These are phyloP conservation scores for Anagrus nilaparvatae DNA, from an alignment of 1,140 invertebrate species.

Conservation along the genomic window DNA sequence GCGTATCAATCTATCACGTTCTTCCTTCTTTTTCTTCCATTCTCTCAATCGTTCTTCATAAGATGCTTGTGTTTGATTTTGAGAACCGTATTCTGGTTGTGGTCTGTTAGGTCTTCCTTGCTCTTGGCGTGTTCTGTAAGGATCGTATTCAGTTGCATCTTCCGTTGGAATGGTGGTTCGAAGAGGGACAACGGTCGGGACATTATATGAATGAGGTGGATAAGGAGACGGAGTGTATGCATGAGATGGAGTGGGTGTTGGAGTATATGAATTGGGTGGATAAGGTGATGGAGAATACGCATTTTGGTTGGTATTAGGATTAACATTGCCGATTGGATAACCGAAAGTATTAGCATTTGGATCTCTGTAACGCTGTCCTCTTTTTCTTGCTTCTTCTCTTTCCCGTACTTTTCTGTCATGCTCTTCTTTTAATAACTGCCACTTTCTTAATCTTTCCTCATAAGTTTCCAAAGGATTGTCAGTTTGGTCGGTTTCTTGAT, in stretches of 20 bases:
- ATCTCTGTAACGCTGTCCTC: too few relatives aligned
- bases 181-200: too few relatives aligned
- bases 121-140: not conserved
- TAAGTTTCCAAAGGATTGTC: not conserved
- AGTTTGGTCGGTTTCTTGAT: not conserved
- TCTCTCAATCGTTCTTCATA: not conserved
- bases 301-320: too few relatives aligned
- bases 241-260: too few relatives aligned
- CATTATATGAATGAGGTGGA: too few relatives aligned
- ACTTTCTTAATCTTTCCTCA: constrained; percentile 1
- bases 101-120: not conserved
- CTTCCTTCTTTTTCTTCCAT: not conserved
- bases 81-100: too few relatives aligned
- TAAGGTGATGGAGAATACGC: too few relatives aligned
- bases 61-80: not conserved
- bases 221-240: too few relatives aligned
- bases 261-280: too few relatives aligned
- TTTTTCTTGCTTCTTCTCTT: not conserved
- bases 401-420: constrained; percentile 1
- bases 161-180: not conserved
- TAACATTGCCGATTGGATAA: too few relatives aligned
- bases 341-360: too few relatives aligned
- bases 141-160: not conserved
- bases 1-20: not conserved
- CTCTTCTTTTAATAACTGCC: constrained; percentile 3